Conservation (phyloP, 2,113 vertebrate genomes). For the Colius striatus region DNA sequence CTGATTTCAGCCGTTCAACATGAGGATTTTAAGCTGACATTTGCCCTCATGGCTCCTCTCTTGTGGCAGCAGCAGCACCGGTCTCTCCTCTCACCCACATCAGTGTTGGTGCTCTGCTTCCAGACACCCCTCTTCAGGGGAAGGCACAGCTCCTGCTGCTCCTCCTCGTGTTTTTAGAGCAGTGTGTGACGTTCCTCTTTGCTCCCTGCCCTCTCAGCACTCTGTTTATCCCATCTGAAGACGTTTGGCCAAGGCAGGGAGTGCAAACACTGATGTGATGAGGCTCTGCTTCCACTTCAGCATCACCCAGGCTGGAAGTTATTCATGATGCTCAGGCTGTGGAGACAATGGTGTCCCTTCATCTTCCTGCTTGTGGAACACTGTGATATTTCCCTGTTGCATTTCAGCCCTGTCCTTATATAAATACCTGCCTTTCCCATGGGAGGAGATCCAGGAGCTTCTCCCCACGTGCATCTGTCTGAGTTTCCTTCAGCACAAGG, state of each 20-base stretch:
- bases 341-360: background rate
- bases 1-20: background rate
- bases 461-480: background rate
- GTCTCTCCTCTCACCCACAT: background rate
- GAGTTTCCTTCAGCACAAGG: background rate
- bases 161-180: background rate
- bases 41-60: rapidly evolving
- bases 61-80: background rate
- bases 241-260: background rate
- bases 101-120: rapidly evolving
- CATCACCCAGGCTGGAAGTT: background rate
- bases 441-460: background rate
- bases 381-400: background rate
- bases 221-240: background rate
- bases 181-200: background rate
- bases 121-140: rapidly evolving
- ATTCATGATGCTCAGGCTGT: background rate
- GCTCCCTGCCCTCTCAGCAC: background rate
- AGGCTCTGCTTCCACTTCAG: background rate
- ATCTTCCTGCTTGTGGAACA: background rate
- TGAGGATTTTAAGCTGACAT: background rate
- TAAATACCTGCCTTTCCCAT: background rate
- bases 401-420: background rate
- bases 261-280: background rate
- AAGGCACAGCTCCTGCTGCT: rapidly evolving